phyloP scores from a whole-genome alignment of 1,140 invertebrate genomes.

The Drosophila lacteicornis region DNA sequence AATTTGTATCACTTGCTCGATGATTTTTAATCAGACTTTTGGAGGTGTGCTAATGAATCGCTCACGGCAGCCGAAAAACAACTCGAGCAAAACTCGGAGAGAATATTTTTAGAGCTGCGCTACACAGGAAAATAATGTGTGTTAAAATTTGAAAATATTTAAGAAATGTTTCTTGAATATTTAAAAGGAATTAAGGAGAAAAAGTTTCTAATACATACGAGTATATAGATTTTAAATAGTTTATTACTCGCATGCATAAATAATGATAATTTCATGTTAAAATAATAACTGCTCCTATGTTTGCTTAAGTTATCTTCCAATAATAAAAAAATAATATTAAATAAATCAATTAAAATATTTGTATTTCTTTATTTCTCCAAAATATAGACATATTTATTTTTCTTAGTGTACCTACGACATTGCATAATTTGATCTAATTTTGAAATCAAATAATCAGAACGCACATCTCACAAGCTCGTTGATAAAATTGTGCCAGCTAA shows the following conservation, averaged over 20 bases:
- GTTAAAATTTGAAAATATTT: not conserved
- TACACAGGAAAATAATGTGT: not conserved
- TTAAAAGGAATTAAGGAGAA: not conserved
- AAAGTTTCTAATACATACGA: too few relatives aligned
- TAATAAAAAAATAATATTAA: too few relatives aligned
- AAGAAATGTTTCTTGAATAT: not conserved
- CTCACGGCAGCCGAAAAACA: constrained; percentile 45
- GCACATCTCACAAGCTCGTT: constrained; percentile 29
- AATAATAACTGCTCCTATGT: not conserved
- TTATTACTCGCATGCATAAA: too few relatives aligned
- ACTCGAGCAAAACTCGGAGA: constrained; percentile 24
- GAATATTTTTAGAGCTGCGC: constrained; percentile 58
- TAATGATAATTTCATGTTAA: not conserved
- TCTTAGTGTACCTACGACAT: constrained; percentile 4
- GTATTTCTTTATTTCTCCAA: not conserved
- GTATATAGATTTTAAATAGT: too few relatives aligned
- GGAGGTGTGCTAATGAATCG: constrained; percentile 59
- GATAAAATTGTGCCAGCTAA: constrained; percentile 66
- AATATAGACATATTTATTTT: not conserved
- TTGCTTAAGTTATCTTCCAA: not conserved
- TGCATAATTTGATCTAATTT: constrained; percentile 75
- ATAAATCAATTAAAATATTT: not conserved
- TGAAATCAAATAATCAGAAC: constrained; percentile 58
- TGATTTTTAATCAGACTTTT: constrained; percentile 37
- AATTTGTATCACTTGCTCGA: constrained; percentile 9